Percentiles rank a stretch among this genome's conserved stretches.
Evolutionary conservation across 2,113 vertebrate genomes (phyloP).

Genomic region (Dasyprocta punctata): DNA sequence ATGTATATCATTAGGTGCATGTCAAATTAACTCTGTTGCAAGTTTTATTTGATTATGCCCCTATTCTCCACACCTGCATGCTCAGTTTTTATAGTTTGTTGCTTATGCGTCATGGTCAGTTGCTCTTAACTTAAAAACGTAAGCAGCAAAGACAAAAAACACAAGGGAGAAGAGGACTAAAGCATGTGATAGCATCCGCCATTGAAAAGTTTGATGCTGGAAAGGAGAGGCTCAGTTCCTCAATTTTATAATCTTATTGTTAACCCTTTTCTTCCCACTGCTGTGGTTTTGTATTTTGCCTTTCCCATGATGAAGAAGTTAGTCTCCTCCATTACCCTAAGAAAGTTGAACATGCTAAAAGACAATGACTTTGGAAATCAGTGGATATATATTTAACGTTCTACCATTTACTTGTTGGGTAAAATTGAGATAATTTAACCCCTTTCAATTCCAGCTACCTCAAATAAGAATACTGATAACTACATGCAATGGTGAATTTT

Average conservation of each 20-base stretch:
- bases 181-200: no score
- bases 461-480: not conserved
- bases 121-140: not conserved
- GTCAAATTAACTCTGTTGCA: conserved; percentile 65
- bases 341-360: not conserved
- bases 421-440: not conserved
- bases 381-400: not conserved
- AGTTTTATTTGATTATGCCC: conserved; percentile 63
- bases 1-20: conserved; percentile 67
- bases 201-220: not conserved
- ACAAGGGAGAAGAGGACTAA: not conserved
- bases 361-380: not conserved
- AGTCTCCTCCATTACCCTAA: not conserved
- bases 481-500: not conserved
- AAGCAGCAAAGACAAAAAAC: not conserved
- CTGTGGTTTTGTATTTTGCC: not conserved
- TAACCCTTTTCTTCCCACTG: not conserved
- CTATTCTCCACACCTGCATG: conserved; percentile 51
- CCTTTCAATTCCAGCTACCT: not conserved
- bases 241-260: not conserved
- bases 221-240: fast-evolving
- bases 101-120: conserved; percentile 41
- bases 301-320: not conserved
- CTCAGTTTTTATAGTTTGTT: conserved; percentile 61
- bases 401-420: not conserved